Conservation (phyloP, 2,888 invertebrate species). For the Neria commutata region DNA sequence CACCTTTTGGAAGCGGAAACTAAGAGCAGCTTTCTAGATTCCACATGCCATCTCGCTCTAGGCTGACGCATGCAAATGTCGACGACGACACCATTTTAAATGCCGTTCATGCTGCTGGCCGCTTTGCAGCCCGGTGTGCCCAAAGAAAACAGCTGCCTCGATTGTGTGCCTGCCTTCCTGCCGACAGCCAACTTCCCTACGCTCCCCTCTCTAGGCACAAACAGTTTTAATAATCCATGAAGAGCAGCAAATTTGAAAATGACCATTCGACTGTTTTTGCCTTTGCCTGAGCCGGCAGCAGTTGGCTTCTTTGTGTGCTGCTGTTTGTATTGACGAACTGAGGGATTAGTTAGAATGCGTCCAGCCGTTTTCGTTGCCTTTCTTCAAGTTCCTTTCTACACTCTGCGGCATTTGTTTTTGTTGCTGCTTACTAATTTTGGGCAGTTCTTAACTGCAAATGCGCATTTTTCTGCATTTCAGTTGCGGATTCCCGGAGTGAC, state of each 20-base stretch:
- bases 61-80: too few species aligned
- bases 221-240: slow-evolving; percentile 6
- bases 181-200: neutral
- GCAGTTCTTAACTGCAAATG: too few species aligned
- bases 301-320: too few species aligned
- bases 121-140: neutral
- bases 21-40: too few species aligned
- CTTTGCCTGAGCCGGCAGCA: neutral
- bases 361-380: neutral
- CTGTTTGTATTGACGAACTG: slow-evolving; percentile 28
- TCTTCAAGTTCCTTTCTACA: neutral
- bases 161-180: neutral
- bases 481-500: neutral
- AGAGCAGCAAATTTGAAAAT: slow-evolving; percentile 3
- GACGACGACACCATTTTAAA: too few species aligned
- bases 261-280: slow-evolving; percentile 12
- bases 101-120: too few species aligned
- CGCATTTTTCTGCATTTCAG: slow-evolving; percentile 6
- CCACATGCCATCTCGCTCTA: too few species aligned
- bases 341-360: slow-evolving; percentile 43
- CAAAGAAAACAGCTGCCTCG: neutral
- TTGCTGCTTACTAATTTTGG: slow-evolving; percentile 8
- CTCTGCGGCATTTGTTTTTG: slow-evolving; percentile 37
- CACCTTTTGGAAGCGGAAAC: too few species aligned
- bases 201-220: neutral